These are phyloP conservation scores for Turritopsis rubra DNA, from an alignment of 30 jellyfish, hydroid and myxozoan genomes.

Conservation along the genomic window DNA sequence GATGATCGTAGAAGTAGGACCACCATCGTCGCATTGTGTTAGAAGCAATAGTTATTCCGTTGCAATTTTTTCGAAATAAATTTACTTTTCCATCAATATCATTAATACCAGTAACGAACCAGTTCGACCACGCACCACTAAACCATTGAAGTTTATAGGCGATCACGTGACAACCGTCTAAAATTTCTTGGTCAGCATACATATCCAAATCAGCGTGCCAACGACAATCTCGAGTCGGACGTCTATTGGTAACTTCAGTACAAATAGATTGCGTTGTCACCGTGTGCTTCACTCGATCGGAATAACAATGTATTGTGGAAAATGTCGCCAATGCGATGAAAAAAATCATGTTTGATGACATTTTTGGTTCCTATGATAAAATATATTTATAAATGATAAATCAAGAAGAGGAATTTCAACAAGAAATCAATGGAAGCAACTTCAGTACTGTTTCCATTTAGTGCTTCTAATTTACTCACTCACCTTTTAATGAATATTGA, in stretches of 20 bases:
- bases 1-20: neutral
- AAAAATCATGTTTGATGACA: neutral
- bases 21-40: constrained; percentile 15
- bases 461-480: too few relatives aligned
- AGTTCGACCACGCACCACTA: constrained; percentile 9
- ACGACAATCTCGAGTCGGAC: constrained; percentile 12
- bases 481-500: too few relatives aligned
- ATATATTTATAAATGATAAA: too few relatives aligned
- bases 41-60: neutral
- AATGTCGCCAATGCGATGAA: neutral
- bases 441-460: too few relatives aligned
- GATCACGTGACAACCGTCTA: constrained; percentile 9
- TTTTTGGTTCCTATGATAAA: too few relatives aligned
- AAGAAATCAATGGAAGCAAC: too few relatives aligned
- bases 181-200: constrained; percentile 6
- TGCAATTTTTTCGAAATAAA: neutral
- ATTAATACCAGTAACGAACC: neutral
- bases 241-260: neutral
- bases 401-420: too few relatives aligned
- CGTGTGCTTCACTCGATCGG: neutral
- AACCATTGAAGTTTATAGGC: constrained; percentile 1
- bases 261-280: neutral
- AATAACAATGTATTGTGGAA: neutral
- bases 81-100: constrained; percentile 9
- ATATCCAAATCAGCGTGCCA: constrained; percentile 16